These are phyloP conservation scores for Byasa hedistus DNA, from an alignment of 2,888 invertebrate genomes.

Conservation along the genomic window DNA sequence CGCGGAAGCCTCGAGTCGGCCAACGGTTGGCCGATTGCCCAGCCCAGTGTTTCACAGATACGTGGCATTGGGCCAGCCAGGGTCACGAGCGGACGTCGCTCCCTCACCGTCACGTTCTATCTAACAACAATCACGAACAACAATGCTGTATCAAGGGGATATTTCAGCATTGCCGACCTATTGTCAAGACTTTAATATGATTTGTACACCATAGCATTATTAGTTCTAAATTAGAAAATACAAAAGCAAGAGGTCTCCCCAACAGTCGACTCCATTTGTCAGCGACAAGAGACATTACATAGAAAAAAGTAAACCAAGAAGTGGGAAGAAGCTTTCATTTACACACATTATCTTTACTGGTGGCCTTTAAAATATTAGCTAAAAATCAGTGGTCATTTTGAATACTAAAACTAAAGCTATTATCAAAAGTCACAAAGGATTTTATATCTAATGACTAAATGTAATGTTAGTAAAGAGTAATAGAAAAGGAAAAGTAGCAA, in stretches of 20 bases:
- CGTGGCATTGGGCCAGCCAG: slow-evolving; percentile 79
- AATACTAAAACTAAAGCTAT: not conserved
- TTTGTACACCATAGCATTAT: no score
- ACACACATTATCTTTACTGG: not conserved
- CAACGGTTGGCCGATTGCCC: slow-evolving; percentile 62
- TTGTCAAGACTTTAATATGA: not conserved
- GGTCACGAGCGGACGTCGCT: slow-evolving; percentile 78
- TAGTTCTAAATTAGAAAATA: not conserved
- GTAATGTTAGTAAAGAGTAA: no score
- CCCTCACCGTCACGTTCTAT: slow-evolving; percentile 53
- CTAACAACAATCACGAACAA: slow-evolving; percentile 25
- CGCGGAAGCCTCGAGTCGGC: slow-evolving; percentile 63
- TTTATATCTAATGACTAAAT: no score
- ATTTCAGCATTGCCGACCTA: slow-evolving; percentile 8
- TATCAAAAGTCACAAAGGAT: no score
- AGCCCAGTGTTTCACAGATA: slow-evolving; percentile 48
- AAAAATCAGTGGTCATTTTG: not conserved
- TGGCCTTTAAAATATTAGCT: not conserved
- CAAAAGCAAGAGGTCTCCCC: no score
- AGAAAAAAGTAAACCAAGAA: not conserved
- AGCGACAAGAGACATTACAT: no score
- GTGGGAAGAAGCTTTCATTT: not conserved
- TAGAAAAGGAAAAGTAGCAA: no score
- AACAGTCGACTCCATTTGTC: no score
- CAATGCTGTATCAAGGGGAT: slow-evolving; percentile 1